Conservation (phyloP, 2,888 invertebrate species). For the Eupelmus urozonus region DNA sequence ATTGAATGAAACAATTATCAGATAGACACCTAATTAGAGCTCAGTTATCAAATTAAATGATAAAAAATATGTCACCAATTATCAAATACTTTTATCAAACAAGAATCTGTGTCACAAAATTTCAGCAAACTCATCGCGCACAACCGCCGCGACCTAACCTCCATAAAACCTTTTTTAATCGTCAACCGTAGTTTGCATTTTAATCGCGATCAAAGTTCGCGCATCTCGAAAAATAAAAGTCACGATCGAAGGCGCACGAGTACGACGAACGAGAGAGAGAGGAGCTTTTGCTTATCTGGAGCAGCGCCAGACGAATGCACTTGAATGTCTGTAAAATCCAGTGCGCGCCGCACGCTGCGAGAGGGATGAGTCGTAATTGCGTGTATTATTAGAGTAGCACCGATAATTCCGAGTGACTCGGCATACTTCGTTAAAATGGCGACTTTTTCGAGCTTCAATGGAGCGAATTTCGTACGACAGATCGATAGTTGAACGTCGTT, state of each 20-base stretch:
- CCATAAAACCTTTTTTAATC: constrained; percentile 10
- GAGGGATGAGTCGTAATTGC: constrained; percentile 56
- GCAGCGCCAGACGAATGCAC: constrained; percentile 51
- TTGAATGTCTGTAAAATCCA: constrained; percentile 46
- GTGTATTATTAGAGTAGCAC: constrained; percentile 58
- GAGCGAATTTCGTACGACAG: too few species aligned
- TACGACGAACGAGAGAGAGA: not conserved
- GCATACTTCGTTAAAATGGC: not conserved
- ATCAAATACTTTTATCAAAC: too few species aligned
- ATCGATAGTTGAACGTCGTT: too few species aligned
- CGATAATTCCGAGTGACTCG: not conserved
- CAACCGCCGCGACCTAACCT: not conserved
- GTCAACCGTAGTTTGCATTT: not conserved
- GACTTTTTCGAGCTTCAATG: too few species aligned
- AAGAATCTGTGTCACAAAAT: too few species aligned
- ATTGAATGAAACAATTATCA: too few species aligned
- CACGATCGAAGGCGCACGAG: not conserved
- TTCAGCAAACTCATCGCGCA: too few species aligned
- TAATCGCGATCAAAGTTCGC: constrained; percentile 32
- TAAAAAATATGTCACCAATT: too few species aligned
- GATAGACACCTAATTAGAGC: too few species aligned
- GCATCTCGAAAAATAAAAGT: not conserved
- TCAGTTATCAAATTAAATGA: too few species aligned
- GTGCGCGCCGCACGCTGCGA: not conserved
- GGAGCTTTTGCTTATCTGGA: constrained; percentile 52